Evolutionary conservation across 2,797 vertebrate species (phyloP), one percentile per base, ranked within the genome.

Genomic region (Pipistrellus nathusii): DNA sequence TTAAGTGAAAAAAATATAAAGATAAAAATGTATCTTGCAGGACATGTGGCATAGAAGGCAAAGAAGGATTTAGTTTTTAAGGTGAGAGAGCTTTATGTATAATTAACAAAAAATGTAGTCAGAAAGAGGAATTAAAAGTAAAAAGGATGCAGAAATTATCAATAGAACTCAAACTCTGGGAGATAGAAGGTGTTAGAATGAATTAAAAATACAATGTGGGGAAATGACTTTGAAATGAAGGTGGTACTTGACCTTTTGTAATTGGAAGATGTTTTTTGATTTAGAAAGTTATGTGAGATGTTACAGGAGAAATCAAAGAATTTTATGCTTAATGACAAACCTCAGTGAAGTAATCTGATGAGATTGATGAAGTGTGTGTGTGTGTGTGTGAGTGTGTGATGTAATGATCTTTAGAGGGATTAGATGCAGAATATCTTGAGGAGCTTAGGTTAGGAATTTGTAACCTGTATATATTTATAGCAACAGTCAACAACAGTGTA

Each of bases 1-100:
- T 92, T 75, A 91, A 94, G 66, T 72, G 3, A 64, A 72, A 88
- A 88, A 69, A 44, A 53, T 32, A 75, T 82, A 55, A 30, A 73
- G 55, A 84, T 92, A 38, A 93, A 76, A 64, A 2, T 51, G 9
- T 76, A 59, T 76, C 18, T 81, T 87, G 1, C 2, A 80, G 41
- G 71, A 8, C 21, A 32, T 3, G 66, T 20, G 8, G 21, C 1
- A 55, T 4, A 55, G 46, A 53, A 85, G 21, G 25, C 32, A 57
- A 80, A 69, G 20, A 21, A 59, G 2, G 27, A 41, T 69, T 77
- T 66, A 66, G 32, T 71, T 94, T 87, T 75, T 86, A n/a, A 55
- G 20, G 38, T 55, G n/a, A 48, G 3, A 51, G 55, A 59, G 30
- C 23, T 57, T 85, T 73, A 88, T 69, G 41, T 8, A 82, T 35